A percentile compares a stretch with the other conserved stretches of the same genome.
Evolutionary conservation across 92 coral and sea anemone species (phyloP).

Genomic region (Phenganax stokvisi): DNA sequence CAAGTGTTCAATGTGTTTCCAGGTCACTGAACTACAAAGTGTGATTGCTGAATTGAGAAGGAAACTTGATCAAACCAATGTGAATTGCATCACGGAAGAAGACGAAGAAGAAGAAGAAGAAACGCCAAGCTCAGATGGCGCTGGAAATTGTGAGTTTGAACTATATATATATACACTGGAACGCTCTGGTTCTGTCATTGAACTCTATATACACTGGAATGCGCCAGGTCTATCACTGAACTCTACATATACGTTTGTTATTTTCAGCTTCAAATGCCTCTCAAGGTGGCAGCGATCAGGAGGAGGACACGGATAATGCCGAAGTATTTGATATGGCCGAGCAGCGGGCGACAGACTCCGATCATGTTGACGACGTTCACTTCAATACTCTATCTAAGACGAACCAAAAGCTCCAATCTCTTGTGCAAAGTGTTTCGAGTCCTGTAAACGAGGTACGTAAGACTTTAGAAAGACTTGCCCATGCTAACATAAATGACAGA

Average conservation of each 20-base stretch:
- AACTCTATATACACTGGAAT: no score
- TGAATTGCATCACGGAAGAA: slow-evolving; percentile 83
- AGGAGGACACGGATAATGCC: slow-evolving; percentile 31
- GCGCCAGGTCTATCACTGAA: no score
- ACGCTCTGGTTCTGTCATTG: background rate
- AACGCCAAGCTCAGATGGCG: slow-evolving; percentile 39
- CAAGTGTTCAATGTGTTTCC: slow-evolving; percentile 33
- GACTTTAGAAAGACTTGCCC: background rate
- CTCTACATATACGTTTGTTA: background rate
- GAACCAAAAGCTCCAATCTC: slow-evolving; percentile 31
- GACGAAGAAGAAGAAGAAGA: slow-evolving; percentile 54
- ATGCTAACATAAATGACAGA: background rate
- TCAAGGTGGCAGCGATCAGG: slow-evolving; percentile 40
- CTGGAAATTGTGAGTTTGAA: slow-evolving; percentile 34
- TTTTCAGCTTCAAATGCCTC: slow-evolving; percentile 29
- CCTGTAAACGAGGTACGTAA: slow-evolving; percentile 12
- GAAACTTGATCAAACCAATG: slow-evolving; percentile 63
- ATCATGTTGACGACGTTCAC: slow-evolving; percentile 30
- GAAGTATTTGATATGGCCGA: slow-evolving; percentile 29
- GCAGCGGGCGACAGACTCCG: slow-evolving; percentile 31
- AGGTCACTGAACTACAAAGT: slow-evolving; percentile 90
- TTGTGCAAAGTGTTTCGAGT: slow-evolving; percentile 19
- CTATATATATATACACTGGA: no score
- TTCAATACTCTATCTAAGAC: slow-evolving; percentile 34
- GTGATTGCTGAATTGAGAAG: slow-evolving; percentile 91